These are phyloP conservation scores for Pelobates cultripes DNA, from an alignment of 2,797 vertebrate species.

Conservation along the genomic window DNA sequence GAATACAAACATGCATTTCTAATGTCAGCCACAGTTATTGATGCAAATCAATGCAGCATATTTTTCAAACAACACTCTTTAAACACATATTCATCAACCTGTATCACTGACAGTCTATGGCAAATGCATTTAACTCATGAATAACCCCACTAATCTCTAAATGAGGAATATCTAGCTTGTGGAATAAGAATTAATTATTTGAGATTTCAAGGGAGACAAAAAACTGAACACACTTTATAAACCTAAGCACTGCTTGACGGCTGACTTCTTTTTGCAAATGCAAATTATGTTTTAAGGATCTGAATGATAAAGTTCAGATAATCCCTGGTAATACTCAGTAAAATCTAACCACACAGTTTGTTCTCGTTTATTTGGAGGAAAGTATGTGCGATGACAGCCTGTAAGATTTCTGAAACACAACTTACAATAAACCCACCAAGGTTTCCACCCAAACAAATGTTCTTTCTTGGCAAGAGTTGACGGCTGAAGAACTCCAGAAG, in stretches of 20 bases:
- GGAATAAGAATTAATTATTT: slow-evolving; percentile 25
- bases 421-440: slow-evolving; percentile 42
- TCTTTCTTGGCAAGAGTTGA: slow-evolving; percentile 40
- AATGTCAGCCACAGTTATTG: slow-evolving; percentile 25
- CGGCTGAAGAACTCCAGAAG: slow-evolving; percentile 51
- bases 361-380: slow-evolving; percentile 39
- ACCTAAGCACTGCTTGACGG: slow-evolving; percentile 16
- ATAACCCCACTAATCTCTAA: slow-evolving; percentile 1
- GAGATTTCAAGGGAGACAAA: neutral
- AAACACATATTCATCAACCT: slow-evolving; percentile 9
- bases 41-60: slow-evolving; percentile 22
- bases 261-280: slow-evolving; percentile 37
- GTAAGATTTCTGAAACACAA: slow-evolving; percentile 30
- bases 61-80: slow-evolving; percentile 16
- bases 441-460: slow-evolving; percentile 52
- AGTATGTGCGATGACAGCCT: slow-evolving; percentile 49
- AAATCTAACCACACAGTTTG: slow-evolving; percentile 45
- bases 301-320: slow-evolving; percentile 45
- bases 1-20: slow-evolving; percentile 12
- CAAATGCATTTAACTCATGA: slow-evolving; percentile 26
- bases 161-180: slow-evolving; percentile 14
- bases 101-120: neutral
- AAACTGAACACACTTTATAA: neutral
- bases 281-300: slow-evolving; percentile 51
- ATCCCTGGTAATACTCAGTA: slow-evolving; percentile 48